phyloP scores from a whole-genome alignment of 2,888 invertebrate species.

The Desoria tigrina region DNA sequence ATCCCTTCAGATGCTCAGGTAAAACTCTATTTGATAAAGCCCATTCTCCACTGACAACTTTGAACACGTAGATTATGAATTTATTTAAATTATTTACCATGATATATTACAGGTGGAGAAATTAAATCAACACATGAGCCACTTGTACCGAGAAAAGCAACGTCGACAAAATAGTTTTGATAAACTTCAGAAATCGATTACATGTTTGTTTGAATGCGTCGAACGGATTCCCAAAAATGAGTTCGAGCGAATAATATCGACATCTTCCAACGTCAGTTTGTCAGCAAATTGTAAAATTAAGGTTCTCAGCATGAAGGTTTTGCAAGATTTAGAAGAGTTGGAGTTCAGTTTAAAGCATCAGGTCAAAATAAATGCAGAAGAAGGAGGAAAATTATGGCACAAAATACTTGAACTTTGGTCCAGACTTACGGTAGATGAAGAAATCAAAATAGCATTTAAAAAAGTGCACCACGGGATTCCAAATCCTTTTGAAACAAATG shows the following conservation, averaged over 20 bases:
- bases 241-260: constrained; percentile 15
- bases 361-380: constrained; percentile 16
- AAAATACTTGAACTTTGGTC: constrained; percentile 42
- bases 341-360: constrained; percentile 10
- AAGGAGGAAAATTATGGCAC: constrained; percentile 29
- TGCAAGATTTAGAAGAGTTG: constrained; percentile 30
- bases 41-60: not conserved
- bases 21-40: not conserved
- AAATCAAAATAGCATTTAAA: constrained; percentile 29
- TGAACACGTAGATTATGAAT: not conserved
- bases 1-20: constrained; percentile 44
- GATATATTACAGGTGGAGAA: constrained; percentile 26
- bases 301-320: constrained; percentile 18
- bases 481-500: not conserved
- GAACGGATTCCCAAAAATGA: constrained; percentile 22
- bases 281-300: constrained; percentile 12
- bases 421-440: constrained; percentile 33
- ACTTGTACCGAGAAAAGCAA: constrained; percentile 25
- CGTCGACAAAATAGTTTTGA: constrained; percentile 14
- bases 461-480: constrained; percentile 25
- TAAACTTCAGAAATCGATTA: constrained; percentile 5
- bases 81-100: not conserved
- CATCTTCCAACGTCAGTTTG: no score
- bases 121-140: constrained; percentile 23
- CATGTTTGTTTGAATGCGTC: constrained; percentile 19